phyloP scores from a whole-genome alignment of 2,113 vertebrate genomes.

The Cryptomyrus ogoouensis region DNA sequence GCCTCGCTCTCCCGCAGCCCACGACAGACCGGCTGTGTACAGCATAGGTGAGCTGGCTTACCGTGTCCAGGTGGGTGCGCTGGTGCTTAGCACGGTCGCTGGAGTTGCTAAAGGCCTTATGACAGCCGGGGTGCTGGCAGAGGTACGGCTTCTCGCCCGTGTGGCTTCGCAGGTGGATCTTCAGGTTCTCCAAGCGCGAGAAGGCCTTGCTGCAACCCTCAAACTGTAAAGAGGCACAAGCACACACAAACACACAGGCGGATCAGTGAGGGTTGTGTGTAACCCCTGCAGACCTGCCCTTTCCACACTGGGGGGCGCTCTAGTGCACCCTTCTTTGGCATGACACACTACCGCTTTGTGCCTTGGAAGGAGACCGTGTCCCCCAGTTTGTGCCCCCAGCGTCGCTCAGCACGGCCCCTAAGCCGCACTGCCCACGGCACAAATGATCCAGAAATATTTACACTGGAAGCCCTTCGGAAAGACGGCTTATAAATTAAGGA shows the following conservation, averaged over 20 bases:
- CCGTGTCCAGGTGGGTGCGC: slow-evolving; percentile 95
- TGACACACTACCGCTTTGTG: slow-evolving; percentile 14
- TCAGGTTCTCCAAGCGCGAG: slow-evolving; percentile 96
- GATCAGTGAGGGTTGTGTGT: background rate
- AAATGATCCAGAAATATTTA: slow-evolving; percentile 11
- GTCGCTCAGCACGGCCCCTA: background rate
- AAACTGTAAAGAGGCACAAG: slow-evolving; percentile 66
- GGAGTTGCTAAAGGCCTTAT: slow-evolving; percentile 99
- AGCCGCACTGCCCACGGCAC: background rate
- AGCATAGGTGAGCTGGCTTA: slow-evolving; percentile 51
- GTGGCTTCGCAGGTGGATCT: slow-evolving; percentile 97
- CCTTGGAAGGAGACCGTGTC: background rate
- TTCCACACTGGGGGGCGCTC: background rate
- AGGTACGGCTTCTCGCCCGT: slow-evolving; percentile 97
- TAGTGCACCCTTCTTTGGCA: background rate
- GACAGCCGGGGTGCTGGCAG: slow-evolving; percentile 96
- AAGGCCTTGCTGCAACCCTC: slow-evolving; percentile 98
- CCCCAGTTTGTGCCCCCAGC: background rate
- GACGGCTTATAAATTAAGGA: background rate
- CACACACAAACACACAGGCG: background rate
- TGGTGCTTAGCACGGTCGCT: slow-evolving; percentile 97
- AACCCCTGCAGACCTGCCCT: background rate
- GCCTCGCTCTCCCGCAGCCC: background rate
- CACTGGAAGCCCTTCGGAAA: slow-evolving; percentile 3
- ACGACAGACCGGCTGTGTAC: background rate